Evolutionary conservation across 92 coral and sea anemone genomes (phyloP).

Genomic region (Meandrina meandrites): DNA sequence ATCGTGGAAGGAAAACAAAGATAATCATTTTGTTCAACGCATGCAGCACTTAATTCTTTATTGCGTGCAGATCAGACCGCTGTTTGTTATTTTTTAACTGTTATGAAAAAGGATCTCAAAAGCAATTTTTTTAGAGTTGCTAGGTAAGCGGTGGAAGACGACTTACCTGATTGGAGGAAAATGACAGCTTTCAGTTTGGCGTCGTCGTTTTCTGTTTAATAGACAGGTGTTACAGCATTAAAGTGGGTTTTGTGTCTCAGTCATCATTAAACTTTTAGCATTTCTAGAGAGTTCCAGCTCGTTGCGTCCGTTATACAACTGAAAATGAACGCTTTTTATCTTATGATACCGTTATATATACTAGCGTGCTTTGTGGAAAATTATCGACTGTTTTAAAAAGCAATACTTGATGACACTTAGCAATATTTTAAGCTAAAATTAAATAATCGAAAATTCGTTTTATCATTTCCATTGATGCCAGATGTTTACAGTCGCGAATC

Average conservation of each 20-base stretch:
- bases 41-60: neutral
- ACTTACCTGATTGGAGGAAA: slow-evolving; percentile 34
- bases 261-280: neutral
- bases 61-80: neutral
- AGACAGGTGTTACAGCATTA: neutral
- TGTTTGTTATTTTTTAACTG: neutral
- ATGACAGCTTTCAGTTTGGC: slow-evolving; percentile 19
- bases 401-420: too few species aligned
- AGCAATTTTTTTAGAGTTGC: neutral
- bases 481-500: too few species aligned
- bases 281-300: neutral
- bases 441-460: too few species aligned
- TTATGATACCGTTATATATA: neutral
- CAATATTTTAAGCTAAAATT: neutral
- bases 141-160: too few species aligned
- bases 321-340: neutral
- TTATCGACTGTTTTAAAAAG: neutral
- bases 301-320: neutral
- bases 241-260: neutral
- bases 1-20: neutral
- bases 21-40: neutral
- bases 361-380: neutral
- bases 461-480: too few species aligned
- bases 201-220: neutral
- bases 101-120: neutral